Evolutionary conservation across 37 sponge, comb jelly and placozoan genomes (phyloP), one percentile per base, ranked within the genome.

Genomic region (Ianthella basta): DNA sequence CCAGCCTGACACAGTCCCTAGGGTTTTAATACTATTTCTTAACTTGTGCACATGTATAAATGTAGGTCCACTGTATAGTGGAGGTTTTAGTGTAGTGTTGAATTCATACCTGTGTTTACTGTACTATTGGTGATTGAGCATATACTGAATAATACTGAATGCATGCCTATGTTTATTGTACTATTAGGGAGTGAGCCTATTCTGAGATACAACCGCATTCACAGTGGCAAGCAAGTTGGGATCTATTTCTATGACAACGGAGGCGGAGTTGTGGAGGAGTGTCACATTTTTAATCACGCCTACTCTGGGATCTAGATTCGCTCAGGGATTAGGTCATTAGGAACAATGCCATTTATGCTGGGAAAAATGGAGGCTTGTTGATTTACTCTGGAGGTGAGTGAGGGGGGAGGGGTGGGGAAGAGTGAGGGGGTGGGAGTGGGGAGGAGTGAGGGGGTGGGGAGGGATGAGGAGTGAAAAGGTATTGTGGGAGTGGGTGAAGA

Each of bases 171-270:
- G 50, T 44, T 44, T 44, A 8, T 12, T 53, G 32, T 82, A 21
- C 27, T 34, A 14, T 32, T 56, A 88, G 89, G 89, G 30, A 91
- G 91, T 63, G 72, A 75, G 33, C 91, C 91, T 3, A 59, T 60
- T 35, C 57, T 91, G 56, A 63, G 95, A 80, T 85, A 80, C 60
- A 94, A 94, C 69, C 63, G 92, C 3, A 94, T 94, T 25, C 95
- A 94, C 85, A 94, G 91, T 56, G 95, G 95, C 12, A 91, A 91
- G 55, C 95, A 94, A 79, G 95, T 94, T 23, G 95, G 95, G 25
- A 90, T 94, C 54, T 94, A 94, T 83, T 94, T 91, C 89, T 94
- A 94, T 81, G 95, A 94, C 95, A 94, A 91, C 60, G 95, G 95
- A 33, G 89, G 95, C 27, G 95, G 95, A 30, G 89, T 94, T 33